Percentiles rank a stretch among this genome's conserved stretches.
These are phyloP conservation scores for Protodeltote pygarga DNA, from an alignment of 2,888 invertebrate species.

Conservation along the genomic window DNA sequence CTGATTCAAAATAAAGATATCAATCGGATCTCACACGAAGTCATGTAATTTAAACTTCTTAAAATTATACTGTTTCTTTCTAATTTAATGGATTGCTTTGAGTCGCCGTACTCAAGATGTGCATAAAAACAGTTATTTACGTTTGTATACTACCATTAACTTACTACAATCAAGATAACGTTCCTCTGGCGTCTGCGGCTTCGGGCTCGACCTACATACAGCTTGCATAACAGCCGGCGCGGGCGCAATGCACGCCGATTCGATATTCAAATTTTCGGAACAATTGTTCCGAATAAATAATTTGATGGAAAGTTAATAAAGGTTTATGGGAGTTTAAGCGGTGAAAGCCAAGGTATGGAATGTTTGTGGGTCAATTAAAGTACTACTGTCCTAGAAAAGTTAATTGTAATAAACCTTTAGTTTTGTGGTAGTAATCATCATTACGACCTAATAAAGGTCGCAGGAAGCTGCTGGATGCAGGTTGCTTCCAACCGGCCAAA, in stretches of 20 bases:
- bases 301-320: constrained; percentile 50
- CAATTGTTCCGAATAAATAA: constrained; percentile 45
- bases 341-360: constrained; percentile 28
- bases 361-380: neutral
- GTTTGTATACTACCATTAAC: constrained; percentile 44
- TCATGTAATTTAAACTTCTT: too few relatives aligned
- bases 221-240: constrained; percentile 59
- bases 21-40: too few relatives aligned
- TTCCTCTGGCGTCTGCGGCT: constrained; percentile 52
- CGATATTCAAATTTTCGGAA: constrained; percentile 61
- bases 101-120: constrained; percentile 44
- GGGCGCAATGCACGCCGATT: constrained; percentile 50
- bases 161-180: constrained; percentile 53
- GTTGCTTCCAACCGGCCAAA: too few relatives aligned
- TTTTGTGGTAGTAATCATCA: too few relatives aligned
- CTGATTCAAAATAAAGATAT: neutral
- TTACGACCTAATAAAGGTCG: too few relatives aligned
- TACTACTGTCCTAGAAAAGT: too few relatives aligned
- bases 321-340: constrained; percentile 36
- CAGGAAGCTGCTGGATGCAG: too few relatives aligned
- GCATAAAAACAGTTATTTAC: constrained; percentile 50
- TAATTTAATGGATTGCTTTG: too few relatives aligned
- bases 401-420: too few relatives aligned
- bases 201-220: constrained; percentile 59
- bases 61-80: neutral